Conservation (phyloP, 2,797 vertebrate genomes). For the Austrolebias charrua region DNA sequence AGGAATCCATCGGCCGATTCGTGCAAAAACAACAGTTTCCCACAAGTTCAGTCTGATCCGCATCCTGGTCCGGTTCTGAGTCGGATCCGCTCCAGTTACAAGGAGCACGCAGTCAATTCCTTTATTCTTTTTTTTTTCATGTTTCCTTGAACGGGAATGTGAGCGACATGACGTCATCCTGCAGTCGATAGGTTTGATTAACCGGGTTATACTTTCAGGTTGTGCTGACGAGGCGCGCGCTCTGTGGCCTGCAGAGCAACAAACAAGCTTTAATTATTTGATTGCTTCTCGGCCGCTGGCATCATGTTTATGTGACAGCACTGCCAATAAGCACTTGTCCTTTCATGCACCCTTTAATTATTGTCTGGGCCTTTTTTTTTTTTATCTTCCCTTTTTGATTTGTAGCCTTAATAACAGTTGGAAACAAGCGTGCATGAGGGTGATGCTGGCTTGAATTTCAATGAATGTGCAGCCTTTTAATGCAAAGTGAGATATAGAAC, state of each 20-base stretch:
- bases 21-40: slow-evolving; percentile 5
- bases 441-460: background rate
- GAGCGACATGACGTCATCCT: slow-evolving; percentile 92
- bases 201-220: slow-evolving; percentile 79
- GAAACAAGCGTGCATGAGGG: slow-evolving; percentile 1
- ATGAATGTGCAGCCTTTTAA: no score
- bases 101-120: background rate
- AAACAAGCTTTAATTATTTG: slow-evolving; percentile 73
- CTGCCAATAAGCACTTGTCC: slow-evolving; percentile 62
- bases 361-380: slow-evolving; percentile 3
- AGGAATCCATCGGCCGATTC: slow-evolving; percentile 38
- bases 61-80: slow-evolving; percentile 66
- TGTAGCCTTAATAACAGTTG: slow-evolving; percentile 20
- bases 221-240: slow-evolving; percentile 84
- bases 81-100: slow-evolving; percentile 31
- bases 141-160: slow-evolving; percentile 32
- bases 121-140: slow-evolving; percentile 24
- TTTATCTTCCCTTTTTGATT: slow-evolving; percentile 34
- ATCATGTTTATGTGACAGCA: slow-evolving; percentile 73
- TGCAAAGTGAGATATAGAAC: no score
- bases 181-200: slow-evolving; percentile 88
- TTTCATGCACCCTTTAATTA: slow-evolving; percentile 34
- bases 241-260: slow-evolving; percentile 48
- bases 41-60: slow-evolving; percentile 23
- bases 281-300: slow-evolving; percentile 58